Percentiles rank a stretch among this genome's conserved stretches.
Evolutionary conservation across 2,888 invertebrate species (phyloP).

Genomic region (Ephialtes manifestator): DNA sequence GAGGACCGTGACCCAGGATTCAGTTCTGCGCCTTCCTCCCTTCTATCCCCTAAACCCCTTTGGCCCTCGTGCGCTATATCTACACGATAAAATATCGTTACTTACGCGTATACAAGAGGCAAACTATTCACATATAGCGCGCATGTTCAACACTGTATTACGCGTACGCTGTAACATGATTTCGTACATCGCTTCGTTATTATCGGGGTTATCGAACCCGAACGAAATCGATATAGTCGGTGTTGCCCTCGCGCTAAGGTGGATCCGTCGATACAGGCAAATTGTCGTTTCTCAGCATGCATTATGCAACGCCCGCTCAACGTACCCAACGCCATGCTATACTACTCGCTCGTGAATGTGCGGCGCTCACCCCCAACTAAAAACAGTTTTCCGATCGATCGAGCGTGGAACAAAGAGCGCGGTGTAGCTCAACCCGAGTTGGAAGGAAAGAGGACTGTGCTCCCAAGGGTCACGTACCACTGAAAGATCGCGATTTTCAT

Average conservation of each 20-base stretch:
- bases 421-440: slow-evolving; percentile 14
- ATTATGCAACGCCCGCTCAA: slow-evolving; percentile 61
- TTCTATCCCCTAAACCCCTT: neutral
- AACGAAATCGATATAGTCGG: slow-evolving; percentile 53
- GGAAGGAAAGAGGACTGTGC: slow-evolving; percentile 23
- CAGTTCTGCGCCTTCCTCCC: slow-evolving; percentile 7
- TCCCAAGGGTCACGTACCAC: slow-evolving; percentile 67
- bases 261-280: slow-evolving; percentile 64
- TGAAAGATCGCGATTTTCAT: slow-evolving; percentile 64
- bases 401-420: slow-evolving; percentile 61
- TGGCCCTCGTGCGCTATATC: slow-evolving; percentile 8
- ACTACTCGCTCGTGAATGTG: slow-evolving; percentile 33
- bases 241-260: slow-evolving; percentile 52
- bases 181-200: slow-evolving; percentile 46
- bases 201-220: slow-evolving; percentile 56
- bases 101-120: slow-evolving; percentile 28
- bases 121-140: slow-evolving; percentile 21
- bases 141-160: slow-evolving; percentile 9
- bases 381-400: slow-evolving; percentile 66
- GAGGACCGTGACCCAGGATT: slow-evolving; percentile 49
- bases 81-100: slow-evolving; percentile 54
- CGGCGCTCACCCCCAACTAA: slow-evolving; percentile 43
- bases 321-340: slow-evolving; percentile 37
- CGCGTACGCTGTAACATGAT: slow-evolving; percentile 38
- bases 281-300: slow-evolving; percentile 65